Base-by-base conservation (phyloP, 2,113 vertebrate genomes). In the Suncus etruscus region DNA sequence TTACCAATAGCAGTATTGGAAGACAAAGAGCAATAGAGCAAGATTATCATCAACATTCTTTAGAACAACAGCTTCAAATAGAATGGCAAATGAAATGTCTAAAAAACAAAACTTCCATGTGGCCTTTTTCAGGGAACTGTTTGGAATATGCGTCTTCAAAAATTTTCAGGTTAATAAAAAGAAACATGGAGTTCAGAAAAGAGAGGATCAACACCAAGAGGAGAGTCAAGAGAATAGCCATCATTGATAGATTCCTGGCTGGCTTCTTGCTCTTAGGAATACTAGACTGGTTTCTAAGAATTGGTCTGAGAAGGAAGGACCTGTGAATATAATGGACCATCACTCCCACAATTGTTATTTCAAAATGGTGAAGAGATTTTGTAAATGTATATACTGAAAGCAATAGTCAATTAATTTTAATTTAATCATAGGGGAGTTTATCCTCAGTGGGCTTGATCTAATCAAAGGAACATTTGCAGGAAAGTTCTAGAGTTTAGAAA, bases 351-450 rank as follows among this genome's bases (percentile, higher is more conserved):
- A 69, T 85, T 73, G 47, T 90, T 70, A n/a, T 22, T 48, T 50
- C 29, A 29, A 51, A 58, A 87, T 85, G 29, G 25, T 66, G 24
- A 85, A 72, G 63, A 89, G 24, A 47, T 81, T 78, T 81, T 70
- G 8, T 18, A 69, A 24, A 50, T 58, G 11, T 68, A 25, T 50
- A 7, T 73, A 25, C 69, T 86, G 69, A 78, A 50, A 18, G 73
- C 20, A 15, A 11, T 74, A 51, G 50, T 61, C 58, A 78, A 27
- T 74, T 87, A 39, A 78, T 54, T 68, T 58, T 81, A 63, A 92
- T 32, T 54, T 84, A 91, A 66, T 76, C 54, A 18, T 86, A 93
- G 47, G 5, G 24, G 31, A 90, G 58, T 27, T 86, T 66, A 85
- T 85, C 48, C 48, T n/a, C n/a, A 32, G 14, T 86, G 47, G 8